Conservation (phyloP, 2,113 vertebrate genomes). For the Lepidiolamprologus cunningtoni region DNA sequence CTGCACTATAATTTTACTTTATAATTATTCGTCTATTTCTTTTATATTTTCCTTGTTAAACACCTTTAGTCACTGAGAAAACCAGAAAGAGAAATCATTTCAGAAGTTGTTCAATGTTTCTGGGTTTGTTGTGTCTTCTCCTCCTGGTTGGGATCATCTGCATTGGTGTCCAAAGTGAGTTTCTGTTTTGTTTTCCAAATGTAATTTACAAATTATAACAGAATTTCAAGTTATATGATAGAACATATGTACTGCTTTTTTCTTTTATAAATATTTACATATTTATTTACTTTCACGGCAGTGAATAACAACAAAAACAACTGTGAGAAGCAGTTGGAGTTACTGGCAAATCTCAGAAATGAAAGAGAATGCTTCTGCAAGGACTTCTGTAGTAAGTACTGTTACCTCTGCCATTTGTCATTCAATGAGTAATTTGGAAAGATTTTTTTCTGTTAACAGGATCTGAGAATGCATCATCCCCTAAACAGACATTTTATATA, state of each 20-base stretch:
- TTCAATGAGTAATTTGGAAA: not conserved
- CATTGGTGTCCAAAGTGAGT: constrained; percentile 13
- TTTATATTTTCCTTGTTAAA: not conserved
- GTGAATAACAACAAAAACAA: not conserved
- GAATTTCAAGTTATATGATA: not conserved
- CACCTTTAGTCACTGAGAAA: not conserved
- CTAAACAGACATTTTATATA: not conserved
- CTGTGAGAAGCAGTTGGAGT: not conserved
- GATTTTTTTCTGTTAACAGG: not conserved
- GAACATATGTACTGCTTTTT: not conserved
- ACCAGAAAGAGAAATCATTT: not conserved
- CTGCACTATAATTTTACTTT: not conserved
- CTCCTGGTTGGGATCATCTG: constrained; percentile 9
- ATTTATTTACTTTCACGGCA: not conserved
- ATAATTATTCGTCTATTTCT: not conserved
- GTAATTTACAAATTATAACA: not conserved
- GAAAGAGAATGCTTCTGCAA: not conserved
- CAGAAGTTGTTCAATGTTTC: not conserved
- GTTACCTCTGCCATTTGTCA: not conserved
- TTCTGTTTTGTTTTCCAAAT: not conserved
- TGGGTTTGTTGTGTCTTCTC: not conserved
- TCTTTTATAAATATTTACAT: not conserved
- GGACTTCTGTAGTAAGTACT: not conserved
- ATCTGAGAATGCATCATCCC: not conserved
- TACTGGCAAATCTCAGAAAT: not conserved